A percentile compares a stretch with the other conserved stretches of the same genome.
Evolutionary conservation across 2,797 vertebrate genomes (phyloP).

Genomic region (Clarias fuscus): DNA sequence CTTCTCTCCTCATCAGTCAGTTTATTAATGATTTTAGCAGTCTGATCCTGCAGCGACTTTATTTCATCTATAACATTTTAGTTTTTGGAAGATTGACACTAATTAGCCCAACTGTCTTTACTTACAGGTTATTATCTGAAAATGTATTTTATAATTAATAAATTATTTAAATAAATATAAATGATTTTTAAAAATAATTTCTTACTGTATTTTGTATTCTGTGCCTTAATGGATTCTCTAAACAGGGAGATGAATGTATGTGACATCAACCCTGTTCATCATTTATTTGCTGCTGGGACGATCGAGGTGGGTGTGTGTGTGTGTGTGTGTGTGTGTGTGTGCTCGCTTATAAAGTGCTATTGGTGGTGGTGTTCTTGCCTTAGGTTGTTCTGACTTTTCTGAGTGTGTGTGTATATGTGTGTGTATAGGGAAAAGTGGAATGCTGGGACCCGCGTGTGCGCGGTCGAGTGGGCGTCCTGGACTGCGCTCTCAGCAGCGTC

Average conservation of each 20-base stretch:
- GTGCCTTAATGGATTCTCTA: constrained; percentile 1
- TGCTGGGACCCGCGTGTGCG: constrained; percentile 95
- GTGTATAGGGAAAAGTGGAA: constrained; percentile 87
- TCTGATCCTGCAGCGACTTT: not conserved
- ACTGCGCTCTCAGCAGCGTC: constrained; percentile 90
- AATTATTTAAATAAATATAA: not conserved
- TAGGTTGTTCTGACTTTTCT: not conserved
- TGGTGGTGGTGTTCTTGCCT: not conserved
- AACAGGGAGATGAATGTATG: constrained; percentile 90
- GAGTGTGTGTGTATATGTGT: not conserved
- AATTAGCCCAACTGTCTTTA: not conserved
- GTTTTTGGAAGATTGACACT: not conserved
- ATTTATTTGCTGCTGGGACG: constrained; percentile 89
- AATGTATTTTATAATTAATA: not conserved
- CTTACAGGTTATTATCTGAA: not conserved
- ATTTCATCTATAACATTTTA: not conserved
- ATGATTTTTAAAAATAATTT: not conserved
- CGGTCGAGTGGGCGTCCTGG: constrained; percentile 83
- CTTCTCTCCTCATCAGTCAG: not conserved
- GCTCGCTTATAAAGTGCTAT: not conserved
- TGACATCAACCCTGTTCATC: constrained; percentile 90
- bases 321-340: no score
- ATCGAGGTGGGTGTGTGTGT: constrained; percentile 68
- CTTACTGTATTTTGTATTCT: not conserved
- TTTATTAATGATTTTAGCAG: not conserved